phyloP scores from a whole-genome alignment of 2,113 vertebrate species.

The Nerophis lumbriciformis region DNA sequence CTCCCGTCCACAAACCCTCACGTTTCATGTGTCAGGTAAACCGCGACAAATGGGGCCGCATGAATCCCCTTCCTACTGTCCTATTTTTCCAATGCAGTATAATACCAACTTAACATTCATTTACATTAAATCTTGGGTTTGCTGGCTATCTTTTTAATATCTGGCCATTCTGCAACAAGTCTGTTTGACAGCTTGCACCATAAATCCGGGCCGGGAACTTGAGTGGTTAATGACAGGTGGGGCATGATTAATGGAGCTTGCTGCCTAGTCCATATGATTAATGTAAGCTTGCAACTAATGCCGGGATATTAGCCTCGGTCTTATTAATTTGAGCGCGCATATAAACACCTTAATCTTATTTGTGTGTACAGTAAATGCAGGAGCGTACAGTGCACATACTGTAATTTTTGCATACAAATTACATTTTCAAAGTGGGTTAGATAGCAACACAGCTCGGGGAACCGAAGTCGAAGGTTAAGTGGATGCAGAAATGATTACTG shows the following conservation, averaged over 20 bases:
- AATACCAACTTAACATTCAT: not conserved
- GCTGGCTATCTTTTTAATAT: conserved; percentile 15
- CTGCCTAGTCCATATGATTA: conserved; percentile 17
- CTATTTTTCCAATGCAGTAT: conserved; percentile 7
- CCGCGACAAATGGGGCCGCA: no score
- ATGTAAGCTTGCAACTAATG: conserved; percentile 16
- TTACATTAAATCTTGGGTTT: not conserved
- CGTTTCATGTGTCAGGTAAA: no score
- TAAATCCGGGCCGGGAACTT: conserved; percentile 26
- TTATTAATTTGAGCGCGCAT: not conserved
- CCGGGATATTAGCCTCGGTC: not conserved
- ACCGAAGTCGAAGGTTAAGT: conserved; percentile 1
- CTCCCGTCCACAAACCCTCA: no score
- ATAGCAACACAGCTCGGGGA: not conserved
- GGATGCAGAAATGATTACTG: conserved; percentile 9
- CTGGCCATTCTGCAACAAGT: not conserved
- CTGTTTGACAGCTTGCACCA: conserved; percentile 35
- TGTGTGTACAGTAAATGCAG: not conserved
- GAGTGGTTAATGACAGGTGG: conserved; percentile 33
- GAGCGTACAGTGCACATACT: not conserved
- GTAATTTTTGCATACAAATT: not conserved
- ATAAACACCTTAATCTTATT: conserved; percentile 4
- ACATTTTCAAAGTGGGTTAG: conserved; percentile 4
- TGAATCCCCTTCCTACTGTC: no score
- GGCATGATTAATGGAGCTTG: conserved; percentile 25